Evolutionary conservation across 2,888 invertebrate species (phyloP).

Genomic region (Noctua fimbriata): DNA sequence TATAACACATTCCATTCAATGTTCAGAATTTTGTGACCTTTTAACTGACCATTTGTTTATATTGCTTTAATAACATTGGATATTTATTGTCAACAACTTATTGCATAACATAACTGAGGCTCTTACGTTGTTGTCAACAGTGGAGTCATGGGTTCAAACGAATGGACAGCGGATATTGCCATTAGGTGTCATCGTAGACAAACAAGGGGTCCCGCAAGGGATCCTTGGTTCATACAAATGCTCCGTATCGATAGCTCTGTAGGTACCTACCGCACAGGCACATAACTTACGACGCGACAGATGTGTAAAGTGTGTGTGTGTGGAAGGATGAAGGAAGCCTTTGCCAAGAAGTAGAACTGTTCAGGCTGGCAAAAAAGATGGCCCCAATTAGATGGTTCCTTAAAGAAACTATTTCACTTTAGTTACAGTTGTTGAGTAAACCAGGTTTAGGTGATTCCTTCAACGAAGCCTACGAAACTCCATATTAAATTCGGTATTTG

Average conservation of each 20-base stretch:
- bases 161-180: slow-evolving; percentile 19
- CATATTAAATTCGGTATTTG: not conserved
- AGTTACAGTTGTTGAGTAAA: not conserved
- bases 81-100: slow-evolving; percentile 5
- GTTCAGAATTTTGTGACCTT: not conserved
- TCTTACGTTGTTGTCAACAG: not conserved
- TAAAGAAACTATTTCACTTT: not conserved
- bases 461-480: not conserved
- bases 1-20: slow-evolving; percentile 4
- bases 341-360: not conserved
- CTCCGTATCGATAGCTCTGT: not conserved
- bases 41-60: not conserved
- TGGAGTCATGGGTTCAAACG: not conserved
- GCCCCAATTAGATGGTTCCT: not conserved
- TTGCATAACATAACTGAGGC: not conserved
- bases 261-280: too few species aligned
- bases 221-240: not conserved
- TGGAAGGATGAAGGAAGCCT: not conserved
- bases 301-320: too few species aligned
- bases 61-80: slow-evolving; percentile 3
- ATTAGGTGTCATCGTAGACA: not conserved
- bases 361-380: not conserved
- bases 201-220: slow-evolving; percentile 3
- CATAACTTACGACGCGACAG: not conserved
- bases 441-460: not conserved